These are phyloP conservation scores for Festucalex cinctus DNA, from an alignment of 2,113 vertebrate genomes.

Conservation along the genomic window DNA sequence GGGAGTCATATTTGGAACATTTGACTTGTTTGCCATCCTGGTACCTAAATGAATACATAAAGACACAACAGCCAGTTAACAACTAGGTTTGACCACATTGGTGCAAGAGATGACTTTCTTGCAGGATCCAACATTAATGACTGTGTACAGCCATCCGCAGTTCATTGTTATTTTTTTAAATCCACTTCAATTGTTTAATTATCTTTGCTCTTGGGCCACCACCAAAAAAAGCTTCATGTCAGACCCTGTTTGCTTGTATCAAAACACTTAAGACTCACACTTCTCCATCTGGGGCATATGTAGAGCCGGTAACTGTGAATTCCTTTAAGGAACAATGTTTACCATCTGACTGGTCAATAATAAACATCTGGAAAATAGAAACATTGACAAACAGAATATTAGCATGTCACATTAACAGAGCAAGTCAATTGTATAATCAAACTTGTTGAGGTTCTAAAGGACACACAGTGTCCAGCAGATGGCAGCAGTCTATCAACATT, in stretches of 20 bases:
- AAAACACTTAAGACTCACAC: conserved; percentile 81
- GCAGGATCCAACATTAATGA: too few species aligned
- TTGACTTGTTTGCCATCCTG: conserved; percentile 84
- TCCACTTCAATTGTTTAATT: too few species aligned
- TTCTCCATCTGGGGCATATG: conserved; percentile 92
- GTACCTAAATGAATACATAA: conserved; percentile 71
- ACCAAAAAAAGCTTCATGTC: too few species aligned
- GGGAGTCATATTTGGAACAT: conserved; percentile 87
- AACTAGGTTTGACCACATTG: neutral
- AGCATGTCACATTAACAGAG: neutral
- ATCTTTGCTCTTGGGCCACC: too few species aligned
- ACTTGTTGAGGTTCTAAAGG: neutral
- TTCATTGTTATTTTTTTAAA: too few species aligned
- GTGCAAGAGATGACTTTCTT: neutral
- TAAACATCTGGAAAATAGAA: conserved; percentile 83
- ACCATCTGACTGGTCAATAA: conserved; percentile 82
- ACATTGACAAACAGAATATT: neutral
- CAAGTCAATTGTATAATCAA: neutral
- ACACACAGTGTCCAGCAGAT: conserved; percentile 43
- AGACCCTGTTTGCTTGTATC: neutral
- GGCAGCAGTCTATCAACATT: conserved; percentile 36
- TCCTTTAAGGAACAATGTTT: conserved; percentile 88
- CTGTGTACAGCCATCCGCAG: too few species aligned
- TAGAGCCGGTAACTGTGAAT: conserved; percentile 92
- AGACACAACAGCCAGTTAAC: neutral